phyloP scores from a whole-genome alignment of 37 sponge, comb jelly and placozoan species.

The Theonella swinhoei region DNA sequence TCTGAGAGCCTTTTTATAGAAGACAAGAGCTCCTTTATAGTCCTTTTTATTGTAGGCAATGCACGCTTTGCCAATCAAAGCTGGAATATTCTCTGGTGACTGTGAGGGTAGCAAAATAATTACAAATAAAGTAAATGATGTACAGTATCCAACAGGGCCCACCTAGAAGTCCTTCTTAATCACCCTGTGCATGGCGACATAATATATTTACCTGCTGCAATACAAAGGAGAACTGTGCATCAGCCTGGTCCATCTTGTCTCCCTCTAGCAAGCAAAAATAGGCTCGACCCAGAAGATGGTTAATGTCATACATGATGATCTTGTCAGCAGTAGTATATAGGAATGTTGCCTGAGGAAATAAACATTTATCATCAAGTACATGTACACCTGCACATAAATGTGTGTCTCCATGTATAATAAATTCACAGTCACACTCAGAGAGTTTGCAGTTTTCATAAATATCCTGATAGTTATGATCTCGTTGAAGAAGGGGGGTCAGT shows the following conservation, averaged over 20 bases:
- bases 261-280: constrained; percentile 96
- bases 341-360: constrained; percentile 70
- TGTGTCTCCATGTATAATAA: too few relatives aligned
- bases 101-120: constrained; percentile 5
- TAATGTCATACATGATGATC: constrained; percentile 96
- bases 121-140: neutral
- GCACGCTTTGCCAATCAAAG: constrained; percentile 91
- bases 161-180: neutral
- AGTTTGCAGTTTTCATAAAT: too few relatives aligned
- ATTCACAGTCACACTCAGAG: too few relatives aligned
- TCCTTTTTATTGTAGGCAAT: constrained; percentile 95
- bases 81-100: constrained; percentile 73
- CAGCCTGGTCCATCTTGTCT: constrained; percentile 97
- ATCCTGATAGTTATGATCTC: too few relatives aligned
- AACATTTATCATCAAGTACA: too few relatives aligned
- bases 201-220: constrained; percentile 66
- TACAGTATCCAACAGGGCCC: neutral
- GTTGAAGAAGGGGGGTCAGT: too few relatives aligned
- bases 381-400: neutral
- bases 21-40: constrained; percentile 91
- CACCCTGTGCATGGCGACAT: neutral
- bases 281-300: constrained; percentile 93
- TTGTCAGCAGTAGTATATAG: constrained; percentile 97
- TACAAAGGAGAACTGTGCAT: constrained; percentile 98
- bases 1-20: constrained; percentile 94